Base-by-base conservation (phyloP, 2,888 invertebrate species). In the Cerastis rubricosa region DNA sequence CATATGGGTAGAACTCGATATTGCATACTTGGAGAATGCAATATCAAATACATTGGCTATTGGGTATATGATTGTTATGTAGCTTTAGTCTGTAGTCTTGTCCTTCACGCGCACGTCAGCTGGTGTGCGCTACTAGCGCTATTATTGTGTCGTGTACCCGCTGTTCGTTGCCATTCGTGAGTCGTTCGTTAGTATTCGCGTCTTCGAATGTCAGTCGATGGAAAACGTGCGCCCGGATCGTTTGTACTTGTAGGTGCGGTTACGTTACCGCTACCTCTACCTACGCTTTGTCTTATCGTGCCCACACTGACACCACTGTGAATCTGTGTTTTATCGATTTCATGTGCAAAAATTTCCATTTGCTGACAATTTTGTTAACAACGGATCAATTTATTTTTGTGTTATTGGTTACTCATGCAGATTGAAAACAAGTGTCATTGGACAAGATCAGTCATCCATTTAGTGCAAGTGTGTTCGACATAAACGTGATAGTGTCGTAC, bases 381-480 rank as follows among this genome's bases (percentile, higher is more conserved):
- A 89, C 85, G 88, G 78, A 87, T 90, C 88, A 88, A 91, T 91
- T 89, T 85, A 90, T 89, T 88, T 87, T 85, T 87, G 89, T 93
- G 90, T 90, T 91, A 91, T 90, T 92, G 88, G 85, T 90, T 89
- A 87, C 84, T 88, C 88, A 86, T 87, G 83, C 87, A 89, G 88
- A 93, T 90, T 89, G 88, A 93, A 92, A 90, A 91, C 88, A 89
- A 92, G 92, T 94, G 93, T 93, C 93, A 94, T 94, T 94, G 93
- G 83, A 91, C 90, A 91, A 90, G 90, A 93, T 92, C 93, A 93
- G 92, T 94, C 93, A 93, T 92, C 92, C 93, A 92, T 94, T 92
- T 93, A 91, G 90, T 94, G 92, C 92, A 92, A 91, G 93, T 93
- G 92, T 92, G 90, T 91, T 92, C 88, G 84, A 89, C 84, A 84